Conservation (phyloP, 2,113 vertebrate genomes). For the Tragelaphus imberbis region DNA sequence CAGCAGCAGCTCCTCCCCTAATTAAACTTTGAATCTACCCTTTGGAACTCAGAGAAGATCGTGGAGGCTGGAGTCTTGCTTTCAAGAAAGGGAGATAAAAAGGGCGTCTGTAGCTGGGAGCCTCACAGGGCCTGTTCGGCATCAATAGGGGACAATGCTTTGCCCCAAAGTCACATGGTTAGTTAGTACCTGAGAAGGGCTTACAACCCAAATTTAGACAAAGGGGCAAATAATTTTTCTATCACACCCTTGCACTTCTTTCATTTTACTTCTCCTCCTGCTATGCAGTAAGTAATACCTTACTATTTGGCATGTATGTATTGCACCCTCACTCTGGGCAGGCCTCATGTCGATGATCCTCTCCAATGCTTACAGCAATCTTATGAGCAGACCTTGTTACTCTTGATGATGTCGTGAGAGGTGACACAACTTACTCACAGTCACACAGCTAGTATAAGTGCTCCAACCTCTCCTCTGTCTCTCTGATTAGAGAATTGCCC, state of each 20-base stretch:
- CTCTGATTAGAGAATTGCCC: not conserved
- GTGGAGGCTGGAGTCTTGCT: not conserved
- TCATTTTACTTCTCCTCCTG: not conserved
- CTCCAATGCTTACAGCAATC: not conserved
- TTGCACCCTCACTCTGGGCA: not conserved
- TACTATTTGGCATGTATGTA: not conserved
- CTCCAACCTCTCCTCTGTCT: not conserved
- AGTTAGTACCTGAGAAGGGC: not conserved
- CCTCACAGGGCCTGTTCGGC: not conserved
- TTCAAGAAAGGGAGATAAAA: not conserved
- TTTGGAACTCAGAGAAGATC: not conserved
- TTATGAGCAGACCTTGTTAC: not conserved
- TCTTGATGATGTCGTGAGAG: not conserved
- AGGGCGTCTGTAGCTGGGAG: accelerated
- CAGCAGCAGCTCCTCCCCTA: too few species aligned
- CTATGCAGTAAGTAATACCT: not conserved
- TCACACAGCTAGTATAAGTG: not conserved
- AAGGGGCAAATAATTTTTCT: not conserved
- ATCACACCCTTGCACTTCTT: not conserved
- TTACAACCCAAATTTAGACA: not conserved
- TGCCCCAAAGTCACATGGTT: not conserved
- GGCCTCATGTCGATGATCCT: not conserved
- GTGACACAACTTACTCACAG: not conserved
- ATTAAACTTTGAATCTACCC: not conserved
- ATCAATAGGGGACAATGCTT: not conserved